Evolutionary conservation across 1,140 invertebrate genomes (phyloP).

Genomic region (Drosophila pallidifrons): DNA sequence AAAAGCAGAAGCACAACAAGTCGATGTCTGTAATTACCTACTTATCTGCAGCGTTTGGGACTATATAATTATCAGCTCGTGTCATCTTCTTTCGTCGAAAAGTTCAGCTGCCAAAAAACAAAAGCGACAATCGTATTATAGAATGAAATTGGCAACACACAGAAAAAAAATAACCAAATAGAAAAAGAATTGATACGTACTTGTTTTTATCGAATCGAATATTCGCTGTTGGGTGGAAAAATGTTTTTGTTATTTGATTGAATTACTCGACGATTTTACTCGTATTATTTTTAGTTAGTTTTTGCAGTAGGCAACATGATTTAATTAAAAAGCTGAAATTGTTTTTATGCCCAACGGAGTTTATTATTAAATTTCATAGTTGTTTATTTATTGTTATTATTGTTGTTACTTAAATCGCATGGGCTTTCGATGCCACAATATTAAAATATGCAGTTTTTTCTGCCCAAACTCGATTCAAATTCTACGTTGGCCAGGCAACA

Average conservation of each 20-base stretch:
- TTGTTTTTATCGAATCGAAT: conserved; percentile 27
- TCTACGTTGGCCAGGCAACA: conserved; percentile 15
- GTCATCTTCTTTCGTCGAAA: neutral
- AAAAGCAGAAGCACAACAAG: conserved; percentile 17
- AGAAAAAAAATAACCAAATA: too few species aligned
- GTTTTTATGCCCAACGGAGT: conserved; percentile 47
- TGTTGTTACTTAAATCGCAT: conserved; percentile 46
- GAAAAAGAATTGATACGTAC: conserved; percentile 1
- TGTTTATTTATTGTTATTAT: conserved; percentile 27
- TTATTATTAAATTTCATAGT: conserved; percentile 54
- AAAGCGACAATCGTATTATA: neutral
- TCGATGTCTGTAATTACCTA: conserved; percentile 22
- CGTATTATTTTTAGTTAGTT: conserved; percentile 42
- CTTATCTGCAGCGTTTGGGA: conserved; percentile 11
- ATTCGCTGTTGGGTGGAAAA: neutral
- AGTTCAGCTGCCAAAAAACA: neutral
- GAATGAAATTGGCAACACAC: neutral
- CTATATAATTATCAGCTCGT: conserved; percentile 22
- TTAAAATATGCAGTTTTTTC: conserved; percentile 27
- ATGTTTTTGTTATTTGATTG: conserved; percentile 69
- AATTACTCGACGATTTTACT: conserved; percentile 51
- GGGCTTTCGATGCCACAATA: conserved; percentile 51
- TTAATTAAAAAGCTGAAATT: conserved; percentile 75
- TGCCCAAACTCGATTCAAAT: neutral
- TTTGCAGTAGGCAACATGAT: conserved; percentile 57